Conservation (phyloP, 1,140 invertebrate species). For the Chironomus striatipennis region DNA sequence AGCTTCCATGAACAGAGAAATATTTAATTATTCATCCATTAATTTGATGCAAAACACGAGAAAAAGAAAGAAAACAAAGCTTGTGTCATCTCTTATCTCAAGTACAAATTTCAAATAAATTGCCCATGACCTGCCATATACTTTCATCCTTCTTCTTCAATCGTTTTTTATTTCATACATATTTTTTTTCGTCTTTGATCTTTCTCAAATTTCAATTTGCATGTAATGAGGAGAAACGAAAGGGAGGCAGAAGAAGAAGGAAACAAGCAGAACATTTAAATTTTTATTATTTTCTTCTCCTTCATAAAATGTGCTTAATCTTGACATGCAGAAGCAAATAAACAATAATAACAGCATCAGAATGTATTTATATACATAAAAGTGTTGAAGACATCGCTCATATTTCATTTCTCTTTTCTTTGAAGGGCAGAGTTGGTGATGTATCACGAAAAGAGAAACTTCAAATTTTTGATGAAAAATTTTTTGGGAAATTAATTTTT, state of each 20-base stretch:
- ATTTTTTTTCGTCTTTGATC: not conserved
- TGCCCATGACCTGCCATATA: not conserved
- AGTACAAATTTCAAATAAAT: not conserved
- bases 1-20: too few species aligned
- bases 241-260: not conserved
- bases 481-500: too few species aligned
- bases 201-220: slow-evolving; percentile 20
- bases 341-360: not conserved
- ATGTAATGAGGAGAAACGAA: not conserved
- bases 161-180: not conserved
- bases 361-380: not conserved
- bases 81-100: not conserved
- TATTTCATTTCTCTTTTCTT: not conserved
- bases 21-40: too few species aligned
- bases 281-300: not conserved
- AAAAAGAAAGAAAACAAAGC: not conserved
- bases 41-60: too few species aligned
- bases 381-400: slow-evolving; percentile 14
- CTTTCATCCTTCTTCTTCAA: not conserved
- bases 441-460: too few species aligned
- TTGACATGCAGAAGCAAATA: not conserved
- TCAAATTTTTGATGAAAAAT: too few species aligned
- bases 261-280: not conserved
- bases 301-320: not conserved
- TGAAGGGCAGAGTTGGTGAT: not conserved